Percentiles rank a stretch among this genome's conserved stretches.
These are phyloP conservation scores for Drosophila pseudoobscura DNA, from an alignment of 1,140 invertebrate genomes.

Conservation along the genomic window DNA sequence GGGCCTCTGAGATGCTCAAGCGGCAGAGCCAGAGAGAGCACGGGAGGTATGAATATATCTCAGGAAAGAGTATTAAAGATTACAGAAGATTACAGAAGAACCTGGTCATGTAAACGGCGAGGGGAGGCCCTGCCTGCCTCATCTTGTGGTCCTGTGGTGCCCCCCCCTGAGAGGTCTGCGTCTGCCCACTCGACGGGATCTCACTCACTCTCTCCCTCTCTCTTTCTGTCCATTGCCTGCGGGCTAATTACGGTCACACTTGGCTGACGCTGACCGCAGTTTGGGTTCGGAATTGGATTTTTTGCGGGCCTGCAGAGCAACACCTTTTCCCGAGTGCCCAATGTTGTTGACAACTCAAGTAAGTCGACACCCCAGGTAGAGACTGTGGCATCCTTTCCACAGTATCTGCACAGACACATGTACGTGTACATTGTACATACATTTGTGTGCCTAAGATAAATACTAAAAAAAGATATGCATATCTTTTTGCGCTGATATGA, in stretches of 20 bases:
- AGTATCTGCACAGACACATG: background rate
- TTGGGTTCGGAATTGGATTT: conserved; percentile 5
- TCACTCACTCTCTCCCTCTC: background rate
- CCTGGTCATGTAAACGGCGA: conserved; percentile 23
- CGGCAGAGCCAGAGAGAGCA: background rate
- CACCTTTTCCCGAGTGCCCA: conserved; percentile 25
- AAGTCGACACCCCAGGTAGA: conserved; percentile 40
- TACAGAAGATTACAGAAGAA: conserved; percentile 19
- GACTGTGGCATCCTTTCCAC: conserved; percentile 8
- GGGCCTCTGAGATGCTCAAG: conserved; percentile 13
- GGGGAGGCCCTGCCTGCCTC: conserved; percentile 3
- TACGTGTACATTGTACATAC: background rate
- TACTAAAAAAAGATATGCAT: background rate
- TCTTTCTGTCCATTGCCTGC: background rate
- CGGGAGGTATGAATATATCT: background rate
- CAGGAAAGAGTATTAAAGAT: conserved; percentile 4
- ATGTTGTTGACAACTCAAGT: conserved; percentile 49
- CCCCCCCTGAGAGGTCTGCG: background rate
- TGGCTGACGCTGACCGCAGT: conserved; percentile 47
- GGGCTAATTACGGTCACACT: conserved; percentile 50
- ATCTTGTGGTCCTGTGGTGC: conserved; percentile 30
- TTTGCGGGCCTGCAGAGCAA: conserved; percentile 16
- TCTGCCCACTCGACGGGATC: too few species aligned
- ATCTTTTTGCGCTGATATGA: conserved; percentile 14
- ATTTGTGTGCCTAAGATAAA: background rate